Base-by-base conservation (phyloP, 1,140 invertebrate genomes). In the Euwallacea similis region DNA sequence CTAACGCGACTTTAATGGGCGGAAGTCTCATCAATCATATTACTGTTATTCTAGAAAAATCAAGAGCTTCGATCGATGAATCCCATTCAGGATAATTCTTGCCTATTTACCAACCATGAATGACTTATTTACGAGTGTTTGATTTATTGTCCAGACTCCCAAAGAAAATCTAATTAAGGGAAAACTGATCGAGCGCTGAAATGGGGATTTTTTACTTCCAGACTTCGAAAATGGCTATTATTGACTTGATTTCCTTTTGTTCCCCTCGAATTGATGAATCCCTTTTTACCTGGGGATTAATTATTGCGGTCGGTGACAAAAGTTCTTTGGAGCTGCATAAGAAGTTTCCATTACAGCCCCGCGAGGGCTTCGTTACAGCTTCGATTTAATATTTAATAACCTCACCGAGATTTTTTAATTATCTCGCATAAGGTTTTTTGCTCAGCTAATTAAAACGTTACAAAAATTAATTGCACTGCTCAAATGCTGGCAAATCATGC, bases 61-160 rank as follows among this genome's bases (percentile, higher is more conserved):
- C 21, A 33, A 33, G 21, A 33, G 21, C 21, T 7, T 4, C 46
- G 13, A 50, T 50, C 46, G 46, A 50, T 33, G 21, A 33, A 33
- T 50, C 46, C 46, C 21, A 33, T 33, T 33, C 21, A 33, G 21
- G 46, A 50, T 50, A 13, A 50, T 50, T 50, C 13, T 50, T 13
- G 46, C 46, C 46, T 50, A 50, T 50, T 50, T 50, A 50, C 46
- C 46, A 13, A 11, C 16, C 13, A 33, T 16, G 55, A 58, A 58
- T 21, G 55, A 58, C 55, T 58, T 58, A 58, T 58, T 58, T 58
- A 58, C 55, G 55, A 58, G 55, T 58, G 55, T 58, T 58, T 58
- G 55, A 58, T 58, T 58, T 58, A 58, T 58, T 58, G 55, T 58
- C 55, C 21, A 10, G 9, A 58, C 11, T 11, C 46, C 55, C 55